A percentile compares a stretch with the other conserved stretches of the same genome.
These are phyloP conservation scores for Dysmachus trigonus DNA, from an alignment of 2,888 invertebrate species.

Conservation along the genomic window DNA sequence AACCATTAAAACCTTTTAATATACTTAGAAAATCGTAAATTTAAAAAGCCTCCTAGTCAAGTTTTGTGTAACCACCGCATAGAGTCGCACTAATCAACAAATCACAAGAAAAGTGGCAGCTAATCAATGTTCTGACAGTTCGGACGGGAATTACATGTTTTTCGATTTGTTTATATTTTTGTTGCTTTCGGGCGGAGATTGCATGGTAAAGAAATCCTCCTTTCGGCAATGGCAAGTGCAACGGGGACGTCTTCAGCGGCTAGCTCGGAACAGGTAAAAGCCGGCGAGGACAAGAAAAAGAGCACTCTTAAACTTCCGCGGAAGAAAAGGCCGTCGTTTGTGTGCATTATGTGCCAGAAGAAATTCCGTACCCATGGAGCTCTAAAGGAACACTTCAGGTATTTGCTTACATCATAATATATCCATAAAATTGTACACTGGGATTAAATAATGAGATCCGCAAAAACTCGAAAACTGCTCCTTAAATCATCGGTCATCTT, in stretches of 20 bases:
- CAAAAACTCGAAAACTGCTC: neutral
- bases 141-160: neutral
- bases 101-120: neutral
- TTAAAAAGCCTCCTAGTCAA: neutral
- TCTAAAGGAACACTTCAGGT: slow-evolving; percentile 45
- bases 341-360: slow-evolving; percentile 51
- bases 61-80: neutral
- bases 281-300: neutral
- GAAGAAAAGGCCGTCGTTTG: slow-evolving; percentile 32
- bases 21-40: neutral
- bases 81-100: neutral
- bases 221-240: neutral
- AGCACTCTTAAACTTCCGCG: neutral
- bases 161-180: neutral
- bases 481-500: neutral
- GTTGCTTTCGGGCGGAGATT: neutral
- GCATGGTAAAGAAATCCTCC: neutral
- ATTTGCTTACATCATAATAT: neutral
- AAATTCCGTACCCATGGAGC: slow-evolving; percentile 45
- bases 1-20: neutral
- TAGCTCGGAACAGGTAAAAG: neutral
- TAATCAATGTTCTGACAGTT: neutral
- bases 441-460: neutral
- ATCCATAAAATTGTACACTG: neutral
- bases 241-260: neutral